A percentile compares a stretch with the other conserved stretches of the same genome.
phyloP scores from a whole-genome alignment of 35 echinoderm and acorn worm species.

The Ptychodera flava region DNA sequence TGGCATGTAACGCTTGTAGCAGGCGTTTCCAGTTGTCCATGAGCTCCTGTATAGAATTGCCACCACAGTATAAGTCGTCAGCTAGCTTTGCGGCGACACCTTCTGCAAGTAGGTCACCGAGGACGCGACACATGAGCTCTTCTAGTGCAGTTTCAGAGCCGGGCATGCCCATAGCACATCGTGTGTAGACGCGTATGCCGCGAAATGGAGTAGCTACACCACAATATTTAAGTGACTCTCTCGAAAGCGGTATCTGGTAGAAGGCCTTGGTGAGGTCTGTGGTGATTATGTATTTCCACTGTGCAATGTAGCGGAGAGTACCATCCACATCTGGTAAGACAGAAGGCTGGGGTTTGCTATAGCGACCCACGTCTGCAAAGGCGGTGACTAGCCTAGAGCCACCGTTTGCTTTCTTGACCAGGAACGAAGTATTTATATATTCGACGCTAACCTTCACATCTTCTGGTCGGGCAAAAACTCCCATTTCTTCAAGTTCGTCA shows the following conservation, averaged over 20 bases:
- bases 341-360: slow-evolving; percentile 28
- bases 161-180: slow-evolving; percentile 20
- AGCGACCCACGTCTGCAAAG: slow-evolving; percentile 31
- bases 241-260: slow-evolving; percentile 27
- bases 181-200: background rate
- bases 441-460: slow-evolving; percentile 1
- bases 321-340: slow-evolving; percentile 22
- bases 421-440: slow-evolving; percentile 12
- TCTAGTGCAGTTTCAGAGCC: slow-evolving; percentile 13
- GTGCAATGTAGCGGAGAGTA: slow-evolving; percentile 23
- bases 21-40: background rate
- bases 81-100: slow-evolving; percentile 3
- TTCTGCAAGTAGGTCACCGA: background rate
- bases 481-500: slow-evolving; percentile 6
- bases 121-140: slow-evolving; percentile 4
- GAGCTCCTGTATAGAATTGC: background rate
- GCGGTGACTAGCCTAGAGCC: slow-evolving; percentile 11
- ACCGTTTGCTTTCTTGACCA: slow-evolving; percentile 13
- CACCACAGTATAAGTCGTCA: slow-evolving; percentile 8
- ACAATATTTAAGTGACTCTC: slow-evolving; percentile 2
- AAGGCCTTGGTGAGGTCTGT: slow-evolving; percentile 29
- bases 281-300: slow-evolving; percentile 24
- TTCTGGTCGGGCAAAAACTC: slow-evolving; percentile 21
- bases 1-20: background rate
- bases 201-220: slow-evolving; percentile 9